These are phyloP conservation scores for Drosophila pallidifrons DNA, from an alignment of 1,140 invertebrate species.

Conservation along the genomic window DNA sequence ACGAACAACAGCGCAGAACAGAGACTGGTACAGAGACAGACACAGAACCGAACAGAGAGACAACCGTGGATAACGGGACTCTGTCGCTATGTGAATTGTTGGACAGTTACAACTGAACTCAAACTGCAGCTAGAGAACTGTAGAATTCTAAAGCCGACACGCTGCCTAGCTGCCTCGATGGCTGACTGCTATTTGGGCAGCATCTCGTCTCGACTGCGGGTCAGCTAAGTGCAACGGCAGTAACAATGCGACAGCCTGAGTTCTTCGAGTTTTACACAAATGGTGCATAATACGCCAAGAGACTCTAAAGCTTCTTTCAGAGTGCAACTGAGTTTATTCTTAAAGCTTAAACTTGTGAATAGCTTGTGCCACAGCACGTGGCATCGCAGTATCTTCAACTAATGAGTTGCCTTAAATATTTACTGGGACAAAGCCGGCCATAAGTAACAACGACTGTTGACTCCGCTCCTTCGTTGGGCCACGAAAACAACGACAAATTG, in stretches of 20 bases:
- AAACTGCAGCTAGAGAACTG: conserved; percentile 9
- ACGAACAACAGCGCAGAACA: too few relatives aligned
- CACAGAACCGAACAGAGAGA: not conserved
- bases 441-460: conserved; percentile 3
- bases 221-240: conserved; percentile 69
- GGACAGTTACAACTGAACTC: conserved; percentile 32
- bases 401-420: conserved; percentile 74
- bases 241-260: conserved; percentile 40
- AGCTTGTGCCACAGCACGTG: conserved; percentile 43
- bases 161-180: conserved; percentile 19
- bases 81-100: conserved; percentile 19
- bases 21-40: not conserved
- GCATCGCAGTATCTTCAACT: conserved; percentile 35
- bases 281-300: conserved; percentile 61
- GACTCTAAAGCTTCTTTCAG: conserved; percentile 18
- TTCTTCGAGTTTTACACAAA: conserved; percentile 31
- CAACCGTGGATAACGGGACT: not conserved
- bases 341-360: conserved; percentile 46
- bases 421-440: conserved; percentile 25
- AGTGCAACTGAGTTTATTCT: conserved; percentile 22
- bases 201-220: conserved; percentile 56
- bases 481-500: conserved; percentile 41
- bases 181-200: conserved; percentile 32
- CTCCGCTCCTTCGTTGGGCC: not conserved
- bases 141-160: conserved; percentile 23